Evolutionary conservation across 2,888 invertebrate genomes (phyloP).

Genomic region (Megamerina dolium): DNA sequence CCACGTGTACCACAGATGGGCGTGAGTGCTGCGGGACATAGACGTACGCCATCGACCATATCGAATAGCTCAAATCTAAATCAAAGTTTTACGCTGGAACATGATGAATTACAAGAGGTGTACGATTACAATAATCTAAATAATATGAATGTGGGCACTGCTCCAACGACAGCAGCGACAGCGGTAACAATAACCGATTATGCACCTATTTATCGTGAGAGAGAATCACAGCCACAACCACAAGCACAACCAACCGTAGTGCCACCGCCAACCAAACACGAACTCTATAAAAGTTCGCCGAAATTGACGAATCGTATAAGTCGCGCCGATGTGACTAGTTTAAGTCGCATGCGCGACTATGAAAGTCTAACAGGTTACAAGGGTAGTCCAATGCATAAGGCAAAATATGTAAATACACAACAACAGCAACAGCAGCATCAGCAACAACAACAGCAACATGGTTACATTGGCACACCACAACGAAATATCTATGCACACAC

Average conservation of each 20-base stretch:
- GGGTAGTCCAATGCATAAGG: slow-evolving; percentile 35
- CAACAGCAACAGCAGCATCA: slow-evolving; percentile 16
- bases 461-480: slow-evolving; percentile 22
- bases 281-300: slow-evolving; percentile 37
- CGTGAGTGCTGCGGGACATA: slow-evolving; percentile 53
- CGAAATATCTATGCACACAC: slow-evolving; percentile 13
- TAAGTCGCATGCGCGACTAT: slow-evolving; percentile 39
- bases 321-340: slow-evolving; percentile 12
- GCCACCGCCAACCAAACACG: slow-evolving; percentile 35
- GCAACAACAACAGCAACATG: slow-evolving; percentile 18
- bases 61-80: slow-evolving; percentile 57
- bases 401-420: slow-evolving; percentile 23
- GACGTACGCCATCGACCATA: slow-evolving; percentile 73
- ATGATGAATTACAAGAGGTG: slow-evolving; percentile 49
- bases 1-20: slow-evolving; percentile 49
- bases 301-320: slow-evolving; percentile 34
- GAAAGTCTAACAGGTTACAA: slow-evolving; percentile 32
- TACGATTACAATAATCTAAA: slow-evolving; percentile 41
- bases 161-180: not conserved
- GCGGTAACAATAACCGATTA: slow-evolving; percentile 21
- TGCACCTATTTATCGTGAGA: slow-evolving; percentile 17
- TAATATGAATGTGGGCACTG: slow-evolving; percentile 10
- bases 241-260: slow-evolving; percentile 14
- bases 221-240: no score
- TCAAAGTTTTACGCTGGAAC: slow-evolving; percentile 59